Evolutionary conservation across 2,113 vertebrate species (phyloP).

Genomic region (Bufo gargarizans): DNA sequence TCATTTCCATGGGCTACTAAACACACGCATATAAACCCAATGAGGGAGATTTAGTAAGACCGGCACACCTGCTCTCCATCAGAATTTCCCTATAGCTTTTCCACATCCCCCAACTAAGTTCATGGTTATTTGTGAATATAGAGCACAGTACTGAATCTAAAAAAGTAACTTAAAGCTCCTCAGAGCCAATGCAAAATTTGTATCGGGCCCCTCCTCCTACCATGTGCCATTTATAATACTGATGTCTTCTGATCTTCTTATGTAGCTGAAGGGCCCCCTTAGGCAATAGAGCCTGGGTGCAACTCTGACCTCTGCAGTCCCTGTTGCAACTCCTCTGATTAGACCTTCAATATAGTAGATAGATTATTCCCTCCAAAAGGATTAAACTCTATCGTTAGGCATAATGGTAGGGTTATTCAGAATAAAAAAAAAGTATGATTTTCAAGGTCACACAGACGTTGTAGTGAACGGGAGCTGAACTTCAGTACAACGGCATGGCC

Average conservation of each 20-base stretch:
- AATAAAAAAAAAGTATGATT: neutral
- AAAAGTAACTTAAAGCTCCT: neutral
- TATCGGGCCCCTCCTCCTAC: neutral
- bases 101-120: neutral
- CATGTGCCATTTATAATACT: neutral
- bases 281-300: neutral
- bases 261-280: neutral
- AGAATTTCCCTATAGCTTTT: neutral
- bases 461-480: too few relatives aligned
- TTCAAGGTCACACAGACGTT: neutral
- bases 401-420: neutral
- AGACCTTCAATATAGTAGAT: neutral
- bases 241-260: neutral
- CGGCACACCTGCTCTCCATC: neutral
- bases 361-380: neutral
- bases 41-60: neutral
- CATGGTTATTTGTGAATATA: neutral
- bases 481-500: too few relatives aligned
- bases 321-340: neutral
- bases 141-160: neutral
- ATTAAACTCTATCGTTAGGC: neutral
- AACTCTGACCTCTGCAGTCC: too few relatives aligned
- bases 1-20: neutral
- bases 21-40: constrained; percentile 1
- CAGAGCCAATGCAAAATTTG: neutral